These are phyloP conservation scores for Caenorhabditis sp. DNA, from an alignment of 2,888 invertebrate genomes.

Conservation along the genomic window DNA sequence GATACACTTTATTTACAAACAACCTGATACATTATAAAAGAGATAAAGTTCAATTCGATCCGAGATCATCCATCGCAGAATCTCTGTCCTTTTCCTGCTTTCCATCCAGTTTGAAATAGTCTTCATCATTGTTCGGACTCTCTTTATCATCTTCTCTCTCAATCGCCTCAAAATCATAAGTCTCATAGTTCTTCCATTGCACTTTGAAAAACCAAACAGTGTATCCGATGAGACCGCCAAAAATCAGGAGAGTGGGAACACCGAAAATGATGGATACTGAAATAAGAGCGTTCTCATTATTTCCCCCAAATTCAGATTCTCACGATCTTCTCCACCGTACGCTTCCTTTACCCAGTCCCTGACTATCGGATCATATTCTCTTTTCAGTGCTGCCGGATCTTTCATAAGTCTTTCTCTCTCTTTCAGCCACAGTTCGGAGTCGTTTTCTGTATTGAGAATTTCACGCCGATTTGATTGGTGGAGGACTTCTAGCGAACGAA, in stretches of 20 bases:
- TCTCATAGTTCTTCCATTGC: background rate
- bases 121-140: background rate
- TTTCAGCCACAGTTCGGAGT: background rate
- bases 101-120: background rate
- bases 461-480: background rate
- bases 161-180: background rate
- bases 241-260: background rate
- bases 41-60: background rate
- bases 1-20: background rate
- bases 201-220: background rate
- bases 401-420: background rate
- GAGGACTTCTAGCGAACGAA: background rate
- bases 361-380: background rate
- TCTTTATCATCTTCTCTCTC: background rate
- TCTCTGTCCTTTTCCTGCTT: background rate
- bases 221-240: background rate
- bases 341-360: background rate
- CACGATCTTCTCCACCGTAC: background rate
- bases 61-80: slow-evolving; percentile 21
- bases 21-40: background rate
- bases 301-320: background rate
- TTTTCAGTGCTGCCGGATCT: background rate
- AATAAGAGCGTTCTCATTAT: too few species aligned
- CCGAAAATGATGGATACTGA: background rate
- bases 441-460: background rate